Evolutionary conservation across 2,113 vertebrate genomes (phyloP).

Genomic region (Rhea pennata): DNA sequence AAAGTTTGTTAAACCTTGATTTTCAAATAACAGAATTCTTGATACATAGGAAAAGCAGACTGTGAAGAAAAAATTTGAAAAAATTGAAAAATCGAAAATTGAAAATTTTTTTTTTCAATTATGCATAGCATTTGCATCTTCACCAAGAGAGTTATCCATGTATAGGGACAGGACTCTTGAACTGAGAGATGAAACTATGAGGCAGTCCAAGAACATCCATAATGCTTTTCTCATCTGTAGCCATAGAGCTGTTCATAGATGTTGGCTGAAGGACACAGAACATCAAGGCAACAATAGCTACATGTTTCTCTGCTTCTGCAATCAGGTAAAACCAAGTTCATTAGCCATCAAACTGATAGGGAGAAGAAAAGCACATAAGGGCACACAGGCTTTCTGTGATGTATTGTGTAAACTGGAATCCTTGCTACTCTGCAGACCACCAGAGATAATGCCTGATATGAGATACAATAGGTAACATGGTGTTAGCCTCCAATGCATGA

Average conservation of each 20-base stretch:
- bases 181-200: background rate
- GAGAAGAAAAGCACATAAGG: background rate
- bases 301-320: background rate
- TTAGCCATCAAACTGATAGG: background rate
- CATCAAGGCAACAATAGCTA: background rate
- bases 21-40: background rate
- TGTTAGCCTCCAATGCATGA: background rate
- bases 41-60: background rate
- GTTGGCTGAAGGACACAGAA: background rate
- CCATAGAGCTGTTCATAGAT: background rate
- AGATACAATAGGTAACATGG: background rate
- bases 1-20: background rate
- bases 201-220: background rate
- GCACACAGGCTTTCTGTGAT: background rate
- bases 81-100: no score
- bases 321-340: background rate
- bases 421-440: background rate
- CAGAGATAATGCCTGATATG: background rate
- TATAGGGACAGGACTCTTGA: background rate
- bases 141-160: background rate
- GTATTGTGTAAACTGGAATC: background rate
- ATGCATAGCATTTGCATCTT: background rate
- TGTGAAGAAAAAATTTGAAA: background rate
- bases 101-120: background rate
- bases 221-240: background rate